phyloP scores from a whole-genome alignment of 2,113 vertebrate species.

The Chlorocebus sabaeus region DNA sequence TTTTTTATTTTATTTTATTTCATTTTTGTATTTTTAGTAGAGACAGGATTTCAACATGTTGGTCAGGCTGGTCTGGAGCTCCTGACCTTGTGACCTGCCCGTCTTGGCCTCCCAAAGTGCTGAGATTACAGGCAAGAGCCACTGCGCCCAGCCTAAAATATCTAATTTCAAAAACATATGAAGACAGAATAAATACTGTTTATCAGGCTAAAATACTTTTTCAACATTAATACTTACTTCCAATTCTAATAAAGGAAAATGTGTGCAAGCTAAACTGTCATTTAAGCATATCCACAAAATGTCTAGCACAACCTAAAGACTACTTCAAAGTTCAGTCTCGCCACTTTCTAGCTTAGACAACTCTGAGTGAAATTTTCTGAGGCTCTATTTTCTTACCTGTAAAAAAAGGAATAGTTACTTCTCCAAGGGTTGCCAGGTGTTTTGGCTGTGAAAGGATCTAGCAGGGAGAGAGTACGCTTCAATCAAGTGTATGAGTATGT shows the following conservation, averaged over 20 bases:
- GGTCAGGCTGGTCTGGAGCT: too few species aligned
- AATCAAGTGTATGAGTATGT: accelerated
- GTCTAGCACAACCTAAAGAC: neutral
- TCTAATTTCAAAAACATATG: neutral
- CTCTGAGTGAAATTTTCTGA: neutral
- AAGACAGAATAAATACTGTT: neutral
- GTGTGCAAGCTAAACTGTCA: neutral
- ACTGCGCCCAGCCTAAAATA: neutral
- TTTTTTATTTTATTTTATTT: too few species aligned
- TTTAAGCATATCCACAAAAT: neutral
- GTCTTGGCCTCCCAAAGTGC: too few species aligned
- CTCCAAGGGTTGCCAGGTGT: neutral
- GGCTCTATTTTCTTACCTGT: neutral
- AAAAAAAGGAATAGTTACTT: neutral
- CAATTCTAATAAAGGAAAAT: neutral
- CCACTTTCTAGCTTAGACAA: neutral
- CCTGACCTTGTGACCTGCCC: too few species aligned
- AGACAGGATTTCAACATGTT: too few species aligned
- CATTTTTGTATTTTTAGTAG: too few species aligned
- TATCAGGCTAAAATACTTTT: neutral
- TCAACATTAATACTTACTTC: neutral
- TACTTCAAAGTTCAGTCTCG: neutral
- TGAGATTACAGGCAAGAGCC: too few species aligned
- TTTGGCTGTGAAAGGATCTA: neutral
- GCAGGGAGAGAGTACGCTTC: too few species aligned